phyloP scores from a whole-genome alignment of 2,888 invertebrate genomes.

The Lapara coniferarum region DNA sequence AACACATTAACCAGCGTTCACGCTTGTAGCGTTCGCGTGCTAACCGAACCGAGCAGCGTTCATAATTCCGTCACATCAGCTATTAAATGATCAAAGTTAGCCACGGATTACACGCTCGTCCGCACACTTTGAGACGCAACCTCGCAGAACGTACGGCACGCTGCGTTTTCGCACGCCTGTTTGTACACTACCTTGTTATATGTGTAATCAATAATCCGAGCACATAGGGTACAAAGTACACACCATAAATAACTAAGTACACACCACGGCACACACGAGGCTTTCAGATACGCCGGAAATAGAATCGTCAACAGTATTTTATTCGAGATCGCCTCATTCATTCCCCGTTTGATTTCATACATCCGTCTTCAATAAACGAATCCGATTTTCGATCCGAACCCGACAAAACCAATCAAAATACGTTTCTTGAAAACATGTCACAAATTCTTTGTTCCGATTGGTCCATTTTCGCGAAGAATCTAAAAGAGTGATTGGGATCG shows the following conservation, averaged over 20 bases:
- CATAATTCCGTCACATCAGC: conserved; percentile 24
- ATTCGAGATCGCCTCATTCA: too few species aligned
- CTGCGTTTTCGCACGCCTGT: conserved; percentile 27
- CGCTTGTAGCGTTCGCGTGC: conserved; percentile 22
- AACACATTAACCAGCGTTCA: conserved; percentile 17
- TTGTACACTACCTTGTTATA: conserved; percentile 21
- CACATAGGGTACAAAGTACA: conserved; percentile 2
- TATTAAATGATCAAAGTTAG: conserved; percentile 25
- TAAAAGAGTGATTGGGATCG: too few species aligned
- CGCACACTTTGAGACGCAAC: conserved; percentile 24
- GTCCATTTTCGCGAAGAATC: too few species aligned
- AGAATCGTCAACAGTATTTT: too few species aligned
- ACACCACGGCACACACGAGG: too few species aligned
- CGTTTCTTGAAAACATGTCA: too few species aligned
- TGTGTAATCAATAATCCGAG: conserved; percentile 18
- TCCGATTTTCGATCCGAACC: too few species aligned
- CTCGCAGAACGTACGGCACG: conserved; percentile 24
- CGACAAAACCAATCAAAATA: too few species aligned
- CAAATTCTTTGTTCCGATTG: too few species aligned
- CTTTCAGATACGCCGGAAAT: too few species aligned
- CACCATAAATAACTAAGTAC: not conserved
- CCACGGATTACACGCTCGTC: conserved; percentile 24
- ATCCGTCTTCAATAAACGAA: too few species aligned
- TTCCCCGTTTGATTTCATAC: too few species aligned
- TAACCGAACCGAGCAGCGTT: conserved; percentile 23